Conservation (phyloP, 2,888 invertebrate species). For the Eupithecia pulchellata region DNA sequence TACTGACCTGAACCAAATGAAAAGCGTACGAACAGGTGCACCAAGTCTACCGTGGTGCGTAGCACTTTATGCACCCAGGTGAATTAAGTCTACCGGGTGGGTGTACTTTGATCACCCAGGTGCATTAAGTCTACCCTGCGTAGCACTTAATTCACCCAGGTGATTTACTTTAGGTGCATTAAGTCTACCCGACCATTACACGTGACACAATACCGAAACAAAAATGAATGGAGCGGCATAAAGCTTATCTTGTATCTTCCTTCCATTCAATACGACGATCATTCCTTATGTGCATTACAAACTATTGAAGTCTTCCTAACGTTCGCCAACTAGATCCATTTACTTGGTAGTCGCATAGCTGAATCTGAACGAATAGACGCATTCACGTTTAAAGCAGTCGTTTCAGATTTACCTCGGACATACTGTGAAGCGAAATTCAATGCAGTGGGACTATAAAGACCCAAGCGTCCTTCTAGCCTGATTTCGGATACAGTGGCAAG, state of each 20-base stretch:
- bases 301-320: constrained; percentile 41
- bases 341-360: constrained; percentile 54
- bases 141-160: too few relatives aligned
- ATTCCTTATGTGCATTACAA: constrained; percentile 30
- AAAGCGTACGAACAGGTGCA: too few relatives aligned
- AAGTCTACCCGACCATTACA: too few relatives aligned
- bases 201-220: background rate
- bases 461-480: background rate
- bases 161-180: too few relatives aligned
- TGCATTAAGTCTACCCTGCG: too few relatives aligned
- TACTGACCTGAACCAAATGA: too few relatives aligned
- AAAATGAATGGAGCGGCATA: background rate
- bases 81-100: too few relatives aligned
- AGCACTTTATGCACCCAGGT: too few relatives aligned
- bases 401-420: background rate
- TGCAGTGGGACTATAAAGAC: background rate
- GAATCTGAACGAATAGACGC: constrained; percentile 47
- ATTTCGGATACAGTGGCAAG: background rate
- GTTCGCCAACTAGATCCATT: constrained; percentile 59
- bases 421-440: background rate
- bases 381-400: constrained; percentile 11
- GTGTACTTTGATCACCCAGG: too few relatives aligned
- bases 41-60: too few relatives aligned
- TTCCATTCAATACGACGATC: constrained; percentile 15
- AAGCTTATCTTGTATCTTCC: background rate